Conservation (phyloP, 2,797 vertebrate genomes). For the Otolemur crassicaudatus region DNA sequence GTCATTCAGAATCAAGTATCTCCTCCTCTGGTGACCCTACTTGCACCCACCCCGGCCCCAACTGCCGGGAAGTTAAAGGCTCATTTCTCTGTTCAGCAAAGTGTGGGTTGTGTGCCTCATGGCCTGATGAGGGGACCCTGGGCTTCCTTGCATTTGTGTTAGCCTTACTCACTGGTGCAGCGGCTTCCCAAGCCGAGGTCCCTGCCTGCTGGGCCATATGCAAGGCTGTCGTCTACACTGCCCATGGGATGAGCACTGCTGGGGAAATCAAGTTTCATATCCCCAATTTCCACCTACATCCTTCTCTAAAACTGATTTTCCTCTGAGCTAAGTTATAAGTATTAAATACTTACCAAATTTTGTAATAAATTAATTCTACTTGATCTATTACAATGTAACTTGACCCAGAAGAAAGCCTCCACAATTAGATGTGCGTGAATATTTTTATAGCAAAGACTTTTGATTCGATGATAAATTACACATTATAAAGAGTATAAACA, state of each 20-base stretch:
- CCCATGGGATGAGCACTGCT: not conserved
- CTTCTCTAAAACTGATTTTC: conserved; percentile 2
- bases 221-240: not conserved
- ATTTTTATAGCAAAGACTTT: not conserved
- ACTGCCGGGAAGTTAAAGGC: not conserved
- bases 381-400: not conserved
- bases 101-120: not conserved
- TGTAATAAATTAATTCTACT: not conserved
- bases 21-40: not conserved
- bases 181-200: not conserved
- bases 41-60: not conserved
- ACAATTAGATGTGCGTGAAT: not conserved
- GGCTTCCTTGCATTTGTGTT: not conserved
- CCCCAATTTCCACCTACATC: not conserved
- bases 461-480: not conserved
- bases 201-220: not conserved
- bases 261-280: not conserved
- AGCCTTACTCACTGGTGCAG: not conserved
- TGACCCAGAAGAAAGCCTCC: not conserved
- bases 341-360: not conserved
- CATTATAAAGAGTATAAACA: not conserved
- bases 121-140: fast-evolving
- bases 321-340: not conserved
- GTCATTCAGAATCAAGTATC: not conserved
- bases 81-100: not conserved